Evolutionary conservation across 2,113 vertebrate species (phyloP).

Genomic region (Macaca fascicularis): DNA sequence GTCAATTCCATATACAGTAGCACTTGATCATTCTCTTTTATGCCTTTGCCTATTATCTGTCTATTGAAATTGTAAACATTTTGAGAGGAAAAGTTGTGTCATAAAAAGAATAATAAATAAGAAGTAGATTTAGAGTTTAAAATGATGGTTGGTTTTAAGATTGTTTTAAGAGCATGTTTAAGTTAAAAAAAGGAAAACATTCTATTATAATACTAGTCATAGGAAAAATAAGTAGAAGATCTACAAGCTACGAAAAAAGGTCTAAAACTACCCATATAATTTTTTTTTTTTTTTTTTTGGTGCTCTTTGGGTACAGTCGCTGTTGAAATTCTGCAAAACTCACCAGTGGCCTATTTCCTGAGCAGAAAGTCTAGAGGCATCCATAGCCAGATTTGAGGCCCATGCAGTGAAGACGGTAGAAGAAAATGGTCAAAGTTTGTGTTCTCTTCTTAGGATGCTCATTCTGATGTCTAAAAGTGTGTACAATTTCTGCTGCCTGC

Average conservation of each 20-base stretch:
- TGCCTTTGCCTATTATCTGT: neutral
- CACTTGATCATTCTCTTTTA: neutral
- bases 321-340: neutral
- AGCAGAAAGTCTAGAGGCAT: neutral
- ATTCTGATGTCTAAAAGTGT: neutral
- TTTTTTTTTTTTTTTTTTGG: neutral
- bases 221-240: neutral
- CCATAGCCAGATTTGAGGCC: neutral
- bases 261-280: neutral
- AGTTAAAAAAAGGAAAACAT: neutral
- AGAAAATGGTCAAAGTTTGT: neutral
- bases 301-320: neutral
- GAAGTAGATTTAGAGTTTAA: slow-evolving; percentile 4
- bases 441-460: neutral
- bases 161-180: neutral
- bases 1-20: neutral
- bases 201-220: neutral
- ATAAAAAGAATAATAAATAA: neutral
- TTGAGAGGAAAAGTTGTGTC: neutral
- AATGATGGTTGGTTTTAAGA: neutral
- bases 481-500: neutral
- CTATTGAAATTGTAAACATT: neutral
- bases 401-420: rapidly evolving
- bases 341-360: neutral
- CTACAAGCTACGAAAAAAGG: neutral